Percentiles rank a stretch among this genome's conserved stretches.
These are phyloP conservation scores for Aphidius colemani DNA, from an alignment of 2,888 invertebrate species.

Conservation along the genomic window DNA sequence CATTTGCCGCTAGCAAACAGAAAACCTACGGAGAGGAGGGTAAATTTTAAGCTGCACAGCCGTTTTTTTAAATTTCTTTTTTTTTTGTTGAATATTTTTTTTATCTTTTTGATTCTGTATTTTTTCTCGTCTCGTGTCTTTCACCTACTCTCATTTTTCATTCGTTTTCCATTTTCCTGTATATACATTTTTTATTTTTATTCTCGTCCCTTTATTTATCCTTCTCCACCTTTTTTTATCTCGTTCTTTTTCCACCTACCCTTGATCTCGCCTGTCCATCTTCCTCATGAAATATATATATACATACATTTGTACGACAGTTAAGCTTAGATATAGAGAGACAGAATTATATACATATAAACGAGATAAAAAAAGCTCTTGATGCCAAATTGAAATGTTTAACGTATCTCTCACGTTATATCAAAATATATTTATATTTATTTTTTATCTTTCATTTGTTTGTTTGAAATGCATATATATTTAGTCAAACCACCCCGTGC, in stretches of 20 bases:
- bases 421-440: conserved; percentile 16
- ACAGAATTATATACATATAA: conserved; percentile 19
- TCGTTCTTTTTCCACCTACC: not conserved
- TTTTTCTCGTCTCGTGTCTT: conserved; percentile 22
- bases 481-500: conserved; percentile 21
- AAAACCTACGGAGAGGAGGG: conserved; percentile 30
- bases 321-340: conserved; percentile 16
- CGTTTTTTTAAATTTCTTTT: conserved; percentile 26
- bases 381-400: conserved; percentile 62
- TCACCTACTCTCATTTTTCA: conserved; percentile 1
- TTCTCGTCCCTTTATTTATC: too few species aligned
- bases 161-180: not conserved
- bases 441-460: conserved; percentile 11
- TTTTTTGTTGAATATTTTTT: conserved; percentile 12
- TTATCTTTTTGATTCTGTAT: conserved; percentile 21
- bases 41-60: conserved; percentile 30
- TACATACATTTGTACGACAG: conserved; percentile 33
- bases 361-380: conserved; percentile 27
- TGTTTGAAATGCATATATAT: not conserved
- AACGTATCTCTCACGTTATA: conserved; percentile 48
- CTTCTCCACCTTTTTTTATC: too few species aligned
- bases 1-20: conserved; percentile 62
- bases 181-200: too few species aligned
- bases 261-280: conserved; percentile 13
- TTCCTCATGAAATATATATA: conserved; percentile 27